Percentiles rank a stretch among this genome's conserved stretches.
These are phyloP conservation scores for Drosophila nikananu DNA, from an alignment of 1,140 invertebrate genomes.

Conservation along the genomic window DNA sequence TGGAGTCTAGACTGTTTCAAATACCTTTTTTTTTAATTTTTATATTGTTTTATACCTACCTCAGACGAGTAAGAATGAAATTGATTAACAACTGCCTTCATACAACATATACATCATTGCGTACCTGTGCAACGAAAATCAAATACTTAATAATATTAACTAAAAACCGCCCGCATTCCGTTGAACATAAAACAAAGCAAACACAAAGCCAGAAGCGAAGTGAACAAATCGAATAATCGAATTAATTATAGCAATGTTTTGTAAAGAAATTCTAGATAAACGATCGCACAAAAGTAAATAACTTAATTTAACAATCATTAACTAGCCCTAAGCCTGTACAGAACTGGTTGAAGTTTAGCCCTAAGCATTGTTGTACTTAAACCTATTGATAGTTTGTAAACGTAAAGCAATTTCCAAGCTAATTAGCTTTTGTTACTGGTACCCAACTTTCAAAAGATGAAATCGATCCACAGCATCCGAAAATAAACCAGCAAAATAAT, in stretches of 20 bases:
- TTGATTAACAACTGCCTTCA: slow-evolving; percentile 50
- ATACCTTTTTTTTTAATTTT: slow-evolving; percentile 52
- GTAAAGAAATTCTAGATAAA: slow-evolving; percentile 42
- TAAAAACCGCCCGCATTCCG: slow-evolving; percentile 66
- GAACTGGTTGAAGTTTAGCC: slow-evolving; percentile 66
- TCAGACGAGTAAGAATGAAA: slow-evolving; percentile 53
- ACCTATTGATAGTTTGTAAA: slow-evolving; percentile 39
- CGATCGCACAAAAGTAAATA: slow-evolving; percentile 33
- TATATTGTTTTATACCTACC: slow-evolving; percentile 49
- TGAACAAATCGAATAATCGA: slow-evolving; percentile 70
- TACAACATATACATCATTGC: slow-evolving; percentile 54
- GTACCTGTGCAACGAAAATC: slow-evolving; percentile 78
- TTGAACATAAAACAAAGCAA: slow-evolving; percentile 27
- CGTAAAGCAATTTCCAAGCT: slow-evolving; percentile 33
- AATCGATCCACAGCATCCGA: slow-evolving; percentile 23
- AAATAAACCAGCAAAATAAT: slow-evolving; percentile 49
- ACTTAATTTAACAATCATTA: slow-evolving; percentile 22
- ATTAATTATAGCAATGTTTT: slow-evolving; percentile 45
- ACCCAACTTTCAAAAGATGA: slow-evolving; percentile 33
- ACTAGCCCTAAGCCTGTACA: slow-evolving; percentile 57
- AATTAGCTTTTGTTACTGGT: slow-evolving; percentile 49
- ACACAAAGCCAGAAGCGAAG: slow-evolving; percentile 52
- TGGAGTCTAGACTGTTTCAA: slow-evolving; percentile 55
- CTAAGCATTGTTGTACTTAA: slow-evolving; percentile 76
- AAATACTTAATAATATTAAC: slow-evolving; percentile 61